Evolutionary conservation across 1,140 invertebrate genomes (phyloP), one percentile per base, ranked within the genome.

Genomic region (Eriocheir sinensis): DNA sequence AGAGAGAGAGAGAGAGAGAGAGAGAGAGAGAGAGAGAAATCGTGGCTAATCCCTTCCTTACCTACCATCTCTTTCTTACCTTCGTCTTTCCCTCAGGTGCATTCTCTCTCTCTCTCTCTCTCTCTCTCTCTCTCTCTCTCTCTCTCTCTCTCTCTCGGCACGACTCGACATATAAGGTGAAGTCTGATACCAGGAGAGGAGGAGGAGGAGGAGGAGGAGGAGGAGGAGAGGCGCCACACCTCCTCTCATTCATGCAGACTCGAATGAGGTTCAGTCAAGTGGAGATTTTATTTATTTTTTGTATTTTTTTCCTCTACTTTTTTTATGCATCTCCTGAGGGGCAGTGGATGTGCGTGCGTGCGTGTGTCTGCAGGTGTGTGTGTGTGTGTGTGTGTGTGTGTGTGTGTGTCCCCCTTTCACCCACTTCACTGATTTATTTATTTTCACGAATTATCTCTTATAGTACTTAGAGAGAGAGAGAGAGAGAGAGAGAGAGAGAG

Each of bases 91-190:
- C 81, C 81, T 83, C 32, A 9, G 34, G 6, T 32, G 32, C 32
- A 36, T 34, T 83, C 81, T 83, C 81, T 83, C 81, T 83, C 81
- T 83, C 81, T 83, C 81, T 83, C 81, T 83, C 81, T 83, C 81
- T 83, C 81, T 83, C 81, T 83, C 81, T 83, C 81, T 83, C 81
- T 83, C 81, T 83, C 81, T 83, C 81, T 83, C 81, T 83, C 81
- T 53, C 88, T 41, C 88, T 44, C 40, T 53, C 38, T 48, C 88
- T 30, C 88, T 41, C 41, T 89, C 88, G 9, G 3, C 30, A n/a
- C 21, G 40, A 15, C 40, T 48, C 44, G 38, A 32, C 41, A 44
- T 89, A 89, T 41, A 44, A 89, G 44, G 34, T 89, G 12, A 41
- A 2, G 30, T 60, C n/a, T 60, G 44, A 60, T 34, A 44, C 3